Evolutionary conservation across 2,888 invertebrate species (phyloP).

Genomic region (Meghimatium bilineatum): DNA sequence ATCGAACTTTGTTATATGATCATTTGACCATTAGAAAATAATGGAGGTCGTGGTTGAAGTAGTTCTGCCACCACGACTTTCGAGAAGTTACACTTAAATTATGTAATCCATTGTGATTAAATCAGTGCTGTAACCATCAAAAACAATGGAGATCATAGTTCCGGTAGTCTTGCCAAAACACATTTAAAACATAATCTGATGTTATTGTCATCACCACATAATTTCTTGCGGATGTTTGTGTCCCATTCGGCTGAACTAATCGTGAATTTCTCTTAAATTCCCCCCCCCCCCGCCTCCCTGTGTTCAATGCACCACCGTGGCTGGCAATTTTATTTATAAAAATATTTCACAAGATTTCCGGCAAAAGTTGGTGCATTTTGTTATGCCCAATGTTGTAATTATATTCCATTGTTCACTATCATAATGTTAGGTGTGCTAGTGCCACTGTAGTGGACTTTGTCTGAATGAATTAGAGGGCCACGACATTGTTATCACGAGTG

Average conservation of each 20-base stretch:
- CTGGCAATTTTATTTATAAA: not conserved
- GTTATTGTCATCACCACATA: not conserved
- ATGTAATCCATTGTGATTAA: no score
- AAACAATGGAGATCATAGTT: no score
- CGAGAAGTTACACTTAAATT: no score
- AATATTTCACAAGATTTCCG: not conserved
- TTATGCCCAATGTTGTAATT: not conserved
- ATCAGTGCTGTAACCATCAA: no score
- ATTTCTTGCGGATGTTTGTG: not conserved
- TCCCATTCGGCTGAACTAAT: not conserved
- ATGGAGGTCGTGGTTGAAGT: no score
- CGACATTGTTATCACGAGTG: not conserved
- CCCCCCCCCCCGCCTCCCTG: not conserved
- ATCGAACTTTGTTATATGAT: no score
- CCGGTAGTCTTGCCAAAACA: no score
- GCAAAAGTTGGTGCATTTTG: not conserved
- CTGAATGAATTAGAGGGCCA: not conserved
- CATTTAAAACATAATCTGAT: no score
- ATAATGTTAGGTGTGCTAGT: not conserved
- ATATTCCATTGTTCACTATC: not conserved
- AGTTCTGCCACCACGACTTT: no score
- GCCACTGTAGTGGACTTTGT: not conserved
- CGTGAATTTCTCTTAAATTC: not conserved
- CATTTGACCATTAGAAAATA: no score
- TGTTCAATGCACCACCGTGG: not conserved